Conservation (phyloP, 2,113 vertebrate species). For the Menidia beryllina region DNA sequence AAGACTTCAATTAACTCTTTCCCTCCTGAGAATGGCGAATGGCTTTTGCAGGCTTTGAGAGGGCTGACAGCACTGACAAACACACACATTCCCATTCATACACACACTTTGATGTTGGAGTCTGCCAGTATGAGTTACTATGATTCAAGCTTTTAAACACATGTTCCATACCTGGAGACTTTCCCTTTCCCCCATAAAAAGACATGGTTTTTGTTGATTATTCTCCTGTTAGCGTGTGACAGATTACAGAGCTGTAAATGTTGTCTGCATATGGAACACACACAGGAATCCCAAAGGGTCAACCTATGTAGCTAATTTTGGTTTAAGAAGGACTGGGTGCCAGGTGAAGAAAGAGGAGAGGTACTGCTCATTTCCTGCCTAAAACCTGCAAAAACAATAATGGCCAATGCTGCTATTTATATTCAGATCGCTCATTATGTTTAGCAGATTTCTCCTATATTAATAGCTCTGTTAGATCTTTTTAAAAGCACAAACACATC, state of each 20-base stretch:
- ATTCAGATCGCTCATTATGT: not conserved
- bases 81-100: constrained; percentile 20
- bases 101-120: constrained; percentile 52
- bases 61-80: constrained; percentile 31
- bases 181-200: constrained; percentile 20
- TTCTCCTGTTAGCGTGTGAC: not conserved
- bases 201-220: constrained; percentile 28
- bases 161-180: constrained; percentile 45
- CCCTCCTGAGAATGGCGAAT: constrained; percentile 38
- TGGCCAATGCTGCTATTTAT: not conserved
- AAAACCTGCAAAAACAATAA: not conserved
- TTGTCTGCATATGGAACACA: constrained; percentile 21
- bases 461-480: not conserved
- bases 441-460: not conserved
- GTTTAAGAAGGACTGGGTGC: not conserved
- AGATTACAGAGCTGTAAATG: constrained; percentile 18
- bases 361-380: not conserved
- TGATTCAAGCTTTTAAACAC: constrained; percentile 56
- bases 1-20: constrained; percentile 71
- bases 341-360: not conserved
- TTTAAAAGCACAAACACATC: not conserved
- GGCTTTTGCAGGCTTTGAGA: constrained; percentile 56
- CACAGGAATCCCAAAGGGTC: not conserved
- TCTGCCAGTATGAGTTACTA: constrained; percentile 21
- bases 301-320: not conserved